Base-by-base conservation (phyloP, 2,888 invertebrate species). In the Pristionchus arcanus region DNA sequence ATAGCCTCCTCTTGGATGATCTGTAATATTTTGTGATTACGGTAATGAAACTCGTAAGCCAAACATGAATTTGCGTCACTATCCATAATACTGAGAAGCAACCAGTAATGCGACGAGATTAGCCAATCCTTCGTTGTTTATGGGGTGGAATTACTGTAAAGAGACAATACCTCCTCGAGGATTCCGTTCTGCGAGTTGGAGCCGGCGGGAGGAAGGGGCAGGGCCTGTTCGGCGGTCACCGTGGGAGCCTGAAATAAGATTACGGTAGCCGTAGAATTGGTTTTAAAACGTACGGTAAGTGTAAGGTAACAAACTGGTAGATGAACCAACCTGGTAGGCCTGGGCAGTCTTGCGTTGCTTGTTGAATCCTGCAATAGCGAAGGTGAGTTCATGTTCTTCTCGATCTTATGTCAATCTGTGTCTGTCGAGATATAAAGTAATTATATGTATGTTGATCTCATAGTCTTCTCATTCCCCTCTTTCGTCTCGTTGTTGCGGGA, bases 1-100 rank as follows among this genome's bases (percentile, higher is more conserved):
- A 86, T 53, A 15, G 86, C 86, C 42, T 86, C 86, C 28, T 86
- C 86, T 66, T 63, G 37, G 42, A 86, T 42, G 68, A 68, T 68
- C 68, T 68, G 68, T 1, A 31, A 31, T 2, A 34, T 16, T 2
- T 16, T 4, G 25, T 25, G 21, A n/a, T 63, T n/a, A 63, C 11
- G 21, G 25, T n/a, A n/a, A 21, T 21, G 55, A 13, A 21, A 53
- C 16, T 9, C 5, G 16, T 21, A 11, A 0, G 7, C 42, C 42
- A 9, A 49, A 9, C 42, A 49, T 11, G 42, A 49, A 49, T 49
- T 49, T 11, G 42, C 11, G 42, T 11, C 42, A 49, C 42, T 13
- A 49, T 42, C 42, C 3, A 42, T 42, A 49, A 49, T 49, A 49
- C 42, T 49, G 42, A 13, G 42, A 7, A 49, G 42, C 11, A 49